Base-by-base conservation (phyloP, 2,797 vertebrate species). In the Acanthopagrus latus region DNA sequence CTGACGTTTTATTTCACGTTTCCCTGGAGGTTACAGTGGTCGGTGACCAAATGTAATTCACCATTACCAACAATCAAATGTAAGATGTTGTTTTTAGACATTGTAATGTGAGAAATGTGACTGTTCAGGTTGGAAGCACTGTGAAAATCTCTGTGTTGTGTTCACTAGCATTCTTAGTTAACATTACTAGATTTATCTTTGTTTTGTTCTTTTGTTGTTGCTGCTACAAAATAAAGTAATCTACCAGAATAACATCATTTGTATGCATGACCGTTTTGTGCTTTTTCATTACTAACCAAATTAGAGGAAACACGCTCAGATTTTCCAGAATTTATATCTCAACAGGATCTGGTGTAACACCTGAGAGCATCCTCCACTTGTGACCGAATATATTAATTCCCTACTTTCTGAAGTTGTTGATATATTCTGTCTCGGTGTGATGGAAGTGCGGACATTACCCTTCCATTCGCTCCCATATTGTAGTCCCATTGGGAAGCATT, bases 401-500 rank as follows among this genome's bases (percentile, higher is more conserved):
- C 52, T 80, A 6, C 29, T 60, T 8, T 29, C 44, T 38, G 46
- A 71, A 41, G 56, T 74, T 74, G 81, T 51, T 78, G 78, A 79
- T 78, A 64, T 77, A 78, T 76, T 77, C 64, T 50, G 33, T 38
- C 72, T 64, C 27, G 0, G 60, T 81, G 64, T 74, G 76, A 84
- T 81, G 79, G 84, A 91, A 87, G 82, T 86, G 57, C 47, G 63
- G 85, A 84, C 79, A 89, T 89, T 85, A 89, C 73, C 79, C 88
- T 73, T 71, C 77, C 63, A 78, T 91, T 82, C 71, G 44, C 74
- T 82, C 71, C 85, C 86, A 88, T 87, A 88, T 86, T 88, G 86
- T 74, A 72, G 77, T 87, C 88, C 88, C 90, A 87, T 81, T 86
- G 85, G 90, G 89, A 83, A 86, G 84, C 80, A 81, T 87, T 92